phyloP scores from a whole-genome alignment of 2,888 invertebrate genomes.

The Lithophane semibrunnea region DNA sequence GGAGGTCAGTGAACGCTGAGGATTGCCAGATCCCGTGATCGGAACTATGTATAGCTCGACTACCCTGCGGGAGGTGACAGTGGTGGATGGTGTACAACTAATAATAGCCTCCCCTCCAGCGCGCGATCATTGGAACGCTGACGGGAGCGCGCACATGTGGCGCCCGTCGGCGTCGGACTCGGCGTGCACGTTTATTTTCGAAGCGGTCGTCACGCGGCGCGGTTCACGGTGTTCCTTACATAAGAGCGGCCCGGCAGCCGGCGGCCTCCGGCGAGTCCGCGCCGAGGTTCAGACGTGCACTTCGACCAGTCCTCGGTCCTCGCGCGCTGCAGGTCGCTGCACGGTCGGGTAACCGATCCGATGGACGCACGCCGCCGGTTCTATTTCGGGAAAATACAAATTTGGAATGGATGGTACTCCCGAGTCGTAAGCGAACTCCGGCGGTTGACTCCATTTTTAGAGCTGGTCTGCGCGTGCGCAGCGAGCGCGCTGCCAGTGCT shows the following conservation, averaged over 20 bases:
- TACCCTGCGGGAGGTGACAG: slow-evolving; percentile 90
- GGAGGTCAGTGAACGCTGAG: slow-evolving; percentile 88
- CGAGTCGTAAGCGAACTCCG: slow-evolving; percentile 89
- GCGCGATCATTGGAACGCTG: slow-evolving; percentile 83
- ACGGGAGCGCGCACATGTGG: slow-evolving; percentile 88
- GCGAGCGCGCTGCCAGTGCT: slow-evolving; percentile 86
- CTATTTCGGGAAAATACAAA: slow-evolving; percentile 96
- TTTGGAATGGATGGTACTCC: slow-evolving; percentile 92
- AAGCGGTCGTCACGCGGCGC: slow-evolving; percentile 89
- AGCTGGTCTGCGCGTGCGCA: slow-evolving; percentile 90
- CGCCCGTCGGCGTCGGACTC: slow-evolving; percentile 83
- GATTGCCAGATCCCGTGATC: slow-evolving; percentile 88
- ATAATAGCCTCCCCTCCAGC: slow-evolving; percentile 90
- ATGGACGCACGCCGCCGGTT: slow-evolving; percentile 89
- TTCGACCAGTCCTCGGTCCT: slow-evolving; percentile 78
- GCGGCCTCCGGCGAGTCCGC: slow-evolving; percentile 73
- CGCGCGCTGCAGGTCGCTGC: slow-evolving; percentile 87
- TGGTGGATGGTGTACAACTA: slow-evolving; percentile 89
- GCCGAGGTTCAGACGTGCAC: slow-evolving; percentile 75
- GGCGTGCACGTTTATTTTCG: slow-evolving; percentile 88
- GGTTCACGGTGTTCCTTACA: slow-evolving; percentile 86
- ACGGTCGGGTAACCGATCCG: slow-evolving; percentile 90
- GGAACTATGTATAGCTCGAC: slow-evolving; percentile 88
- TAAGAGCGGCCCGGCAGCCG: slow-evolving; percentile 75
- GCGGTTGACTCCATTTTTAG: slow-evolving; percentile 90